Evolutionary conservation across 2,888 invertebrate species (phyloP), one percentile per base, ranked within the genome.

Genomic region (Tricholauxania praeusta): DNA sequence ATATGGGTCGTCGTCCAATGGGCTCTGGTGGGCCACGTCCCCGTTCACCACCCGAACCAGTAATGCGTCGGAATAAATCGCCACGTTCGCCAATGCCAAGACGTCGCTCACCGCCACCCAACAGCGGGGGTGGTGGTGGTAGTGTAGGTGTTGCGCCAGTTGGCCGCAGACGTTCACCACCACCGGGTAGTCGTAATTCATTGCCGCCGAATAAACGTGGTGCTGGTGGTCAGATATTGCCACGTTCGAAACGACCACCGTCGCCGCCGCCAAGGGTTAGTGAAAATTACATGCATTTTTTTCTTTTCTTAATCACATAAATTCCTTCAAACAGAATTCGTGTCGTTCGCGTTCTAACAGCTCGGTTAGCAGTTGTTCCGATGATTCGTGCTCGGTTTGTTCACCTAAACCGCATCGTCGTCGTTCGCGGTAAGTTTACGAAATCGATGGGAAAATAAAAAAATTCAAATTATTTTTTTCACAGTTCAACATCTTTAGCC

Each of bases 341-440:
- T 88, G 88, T 82, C 90, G 93, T 0, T 93, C 93, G n/a, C 91
- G 91, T 0, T 92, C 92, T 0, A 92, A 91, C 2, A 94, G 94
- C 52, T 93, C 94, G 0, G 91, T 92, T 63, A 94, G 94, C 88
- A 94, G 93, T 79, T 95, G 95, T 82, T 94, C 94, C 0, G 94
- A 94, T 81, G 93, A 94, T 82, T 94, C 94, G 0, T 95, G 95
- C 82, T 94, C 94, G 0, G 93, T 95, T 1, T 95, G 95, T 83
- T 94, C 94, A 0, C 93, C 93, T 8, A 91, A 84, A 88, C 85
- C 85, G 80, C 84, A 82, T 68, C 83, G 82, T 72, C 86, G 81
- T 73, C 84, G 86, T 80, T 87, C 87, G 76, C 84, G 87, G 87
- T 87, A 79, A 82, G 80, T 74, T 17, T 22, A 12, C 47, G 47